phyloP scores from a whole-genome alignment of 2,113 vertebrate species.

The Craseonycteris thonglongyai region DNA sequence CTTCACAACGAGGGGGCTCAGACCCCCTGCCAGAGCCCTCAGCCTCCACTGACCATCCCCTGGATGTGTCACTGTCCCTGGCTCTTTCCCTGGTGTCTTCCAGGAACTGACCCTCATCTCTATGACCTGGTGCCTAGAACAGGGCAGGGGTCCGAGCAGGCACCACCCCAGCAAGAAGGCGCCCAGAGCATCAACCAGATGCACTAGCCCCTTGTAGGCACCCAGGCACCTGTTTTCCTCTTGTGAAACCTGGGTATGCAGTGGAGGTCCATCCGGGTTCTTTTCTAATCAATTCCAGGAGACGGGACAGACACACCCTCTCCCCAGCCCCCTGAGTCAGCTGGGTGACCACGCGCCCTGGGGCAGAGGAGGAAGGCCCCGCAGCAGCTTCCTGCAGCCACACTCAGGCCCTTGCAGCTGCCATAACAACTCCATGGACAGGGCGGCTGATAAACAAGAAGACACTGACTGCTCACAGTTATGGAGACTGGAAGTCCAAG shows the following conservation, averaged over 20 bases:
- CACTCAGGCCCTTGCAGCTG: fast-evolving
- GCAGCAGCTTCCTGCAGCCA: not conserved
- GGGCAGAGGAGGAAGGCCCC: too few species aligned
- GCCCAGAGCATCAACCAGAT: fast-evolving
- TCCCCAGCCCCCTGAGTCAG: not conserved
- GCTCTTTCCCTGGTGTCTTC: too few species aligned
- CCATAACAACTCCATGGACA: fast-evolving
- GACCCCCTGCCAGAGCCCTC: not conserved
- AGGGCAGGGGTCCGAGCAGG: not conserved
- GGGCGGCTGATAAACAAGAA: fast-evolving
- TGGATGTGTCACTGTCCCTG: fast-evolving
- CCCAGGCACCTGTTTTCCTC: not conserved
- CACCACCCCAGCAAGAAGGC: fast-evolving
- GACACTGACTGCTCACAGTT: not conserved
- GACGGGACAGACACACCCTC: fast-evolving
- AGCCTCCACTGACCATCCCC: not conserved
- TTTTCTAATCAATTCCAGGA: not conserved
- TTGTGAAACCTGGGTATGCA: fast-evolving
- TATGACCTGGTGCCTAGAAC: fast-evolving
- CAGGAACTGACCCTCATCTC: not conserved
- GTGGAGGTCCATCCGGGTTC: not conserved
- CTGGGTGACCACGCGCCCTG: fast-evolving
- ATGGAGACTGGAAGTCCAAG: not conserved
- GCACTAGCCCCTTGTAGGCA: fast-evolving
- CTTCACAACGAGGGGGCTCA: fast-evolving